Evolutionary conservation across 2,888 invertebrate genomes (phyloP), one percentile per base, ranked within the genome.

Genomic region (Gymnocheta viridis): DNA sequence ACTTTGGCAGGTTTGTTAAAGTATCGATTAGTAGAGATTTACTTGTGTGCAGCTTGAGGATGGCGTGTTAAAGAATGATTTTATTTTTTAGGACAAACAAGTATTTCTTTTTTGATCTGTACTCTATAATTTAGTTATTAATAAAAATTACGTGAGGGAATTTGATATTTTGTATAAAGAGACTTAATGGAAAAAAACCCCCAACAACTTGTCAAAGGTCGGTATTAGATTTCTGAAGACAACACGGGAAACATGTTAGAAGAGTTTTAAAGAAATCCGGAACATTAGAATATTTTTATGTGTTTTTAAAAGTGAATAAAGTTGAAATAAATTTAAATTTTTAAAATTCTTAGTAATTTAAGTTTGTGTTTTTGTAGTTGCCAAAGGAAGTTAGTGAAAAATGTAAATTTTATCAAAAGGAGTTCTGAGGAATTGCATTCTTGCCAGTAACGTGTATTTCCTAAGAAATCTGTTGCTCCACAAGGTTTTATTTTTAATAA

Each of bases 71-170:
- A 27, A 10, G 5, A 35, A 14, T 14, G n/a, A 2, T n/a, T n/a
- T n/a, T n/a, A n/a, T 22, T 35, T 14, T 32, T 47, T 49, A 22
- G 6, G 41, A 6, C 6, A 17, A 19, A 19, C n/a, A n/a, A n/a
- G 19, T 38, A 9, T 38, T 12, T 41, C 4, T 14, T 41, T 27
- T 24, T 38, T 4, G 7, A 24, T 22, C 22, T 3, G 24, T 49
- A 29, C 41, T 56, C 56, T 66, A 12, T 76, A 66, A 66, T 76
- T 76, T 76, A 64, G 38, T 64, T 54, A 74, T 74, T 35, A 74
- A 62, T 10, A 35, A 17, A 58, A 58, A 38, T 35, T 51, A 35
- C 6, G 9, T 47, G 12, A n/a, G n/a, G 70, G 32, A 70, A 79
- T 54, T 70, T 44, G 79, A 79, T 72, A 79, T n/a, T 62, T 64